Evolutionary conservation across 1,140 invertebrate genomes (phyloP).

Genomic region (Matsumurasca onukii): DNA sequence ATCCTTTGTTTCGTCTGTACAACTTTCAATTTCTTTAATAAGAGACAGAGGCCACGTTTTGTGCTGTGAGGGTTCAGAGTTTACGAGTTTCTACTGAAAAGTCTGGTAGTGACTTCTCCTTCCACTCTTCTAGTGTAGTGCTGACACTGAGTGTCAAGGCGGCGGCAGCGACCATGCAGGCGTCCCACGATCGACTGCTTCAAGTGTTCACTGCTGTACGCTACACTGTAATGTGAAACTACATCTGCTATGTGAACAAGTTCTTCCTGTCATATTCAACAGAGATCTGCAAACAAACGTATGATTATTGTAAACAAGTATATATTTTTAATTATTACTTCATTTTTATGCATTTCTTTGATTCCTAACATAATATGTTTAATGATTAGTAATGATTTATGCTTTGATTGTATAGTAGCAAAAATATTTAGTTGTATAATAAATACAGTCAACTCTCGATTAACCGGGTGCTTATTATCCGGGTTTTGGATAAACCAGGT

Average conservation of each 20-base stretch:
- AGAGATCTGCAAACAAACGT: neutral
- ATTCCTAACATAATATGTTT: neutral
- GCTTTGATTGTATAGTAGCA: neutral
- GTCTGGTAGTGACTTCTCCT: too few relatives aligned
- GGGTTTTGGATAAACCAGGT: neutral
- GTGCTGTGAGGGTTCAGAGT: too few relatives aligned
- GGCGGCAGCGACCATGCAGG: constrained; percentile 61
- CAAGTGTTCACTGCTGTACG: constrained; percentile 9
- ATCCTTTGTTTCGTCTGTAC: too few relatives aligned
- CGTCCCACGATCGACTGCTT: constrained; percentile 57
- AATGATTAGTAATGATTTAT: neutral
- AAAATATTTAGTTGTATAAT: neutral
- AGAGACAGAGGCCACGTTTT: too few relatives aligned
- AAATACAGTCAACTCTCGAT: neutral
- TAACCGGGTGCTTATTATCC: neutral
- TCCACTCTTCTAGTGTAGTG: constrained; percentile 44
- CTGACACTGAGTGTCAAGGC: constrained; percentile 58
- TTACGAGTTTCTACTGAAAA: too few relatives aligned
- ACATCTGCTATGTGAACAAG: constrained; percentile 15
- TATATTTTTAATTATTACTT: neutral
- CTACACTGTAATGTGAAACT: neutral
- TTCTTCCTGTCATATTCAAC: neutral
- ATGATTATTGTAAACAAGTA: neutral
- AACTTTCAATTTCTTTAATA: too few relatives aligned
- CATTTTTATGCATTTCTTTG: neutral